Percentiles rank a stretch among this genome's conserved stretches.
These are phyloP conservation scores for Lithophane leautieri DNA, from an alignment of 2,888 invertebrate species.

Conservation along the genomic window DNA sequence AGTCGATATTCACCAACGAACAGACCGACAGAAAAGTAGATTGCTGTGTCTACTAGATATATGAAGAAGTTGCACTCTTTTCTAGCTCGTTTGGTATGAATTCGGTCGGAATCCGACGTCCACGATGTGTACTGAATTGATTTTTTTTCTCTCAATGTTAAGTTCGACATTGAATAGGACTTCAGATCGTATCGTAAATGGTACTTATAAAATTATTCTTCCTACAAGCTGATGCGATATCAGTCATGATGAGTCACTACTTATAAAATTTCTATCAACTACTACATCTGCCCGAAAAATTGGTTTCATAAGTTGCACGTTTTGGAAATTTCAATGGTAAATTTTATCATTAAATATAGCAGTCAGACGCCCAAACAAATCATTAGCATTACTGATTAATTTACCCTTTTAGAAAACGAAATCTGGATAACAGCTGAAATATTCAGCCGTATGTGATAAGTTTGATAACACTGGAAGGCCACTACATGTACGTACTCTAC, in stretches of 20 bases:
- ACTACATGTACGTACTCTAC: neutral
- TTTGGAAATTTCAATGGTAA: neutral
- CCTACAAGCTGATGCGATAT: conserved; percentile 1
- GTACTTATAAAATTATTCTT: conserved; percentile 32
- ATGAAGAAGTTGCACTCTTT: neutral
- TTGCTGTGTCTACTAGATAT: neutral
- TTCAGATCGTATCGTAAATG: conserved; percentile 42
- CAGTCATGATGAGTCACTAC: neutral
- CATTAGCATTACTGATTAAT: neutral
- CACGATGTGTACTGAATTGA: neutral
- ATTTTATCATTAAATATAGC: neutral
- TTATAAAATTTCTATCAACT: neutral
- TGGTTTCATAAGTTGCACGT: neutral
- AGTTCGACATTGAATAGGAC: conserved; percentile 13
- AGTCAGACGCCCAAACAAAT: neutral
- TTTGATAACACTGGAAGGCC: conserved; percentile 6
- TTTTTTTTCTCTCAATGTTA: conserved; percentile 43
- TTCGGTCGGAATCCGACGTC: neutral
- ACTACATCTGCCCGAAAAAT: neutral
- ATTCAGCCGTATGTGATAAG: conserved; percentile 18
- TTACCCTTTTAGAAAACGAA: conserved; percentile 11
- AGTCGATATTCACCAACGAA: neutral
- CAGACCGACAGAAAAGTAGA: neutral
- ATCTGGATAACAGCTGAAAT: neutral
- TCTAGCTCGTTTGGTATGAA: neutral